Evolutionary conservation across 1,140 invertebrate genomes (phyloP).

Genomic region (Tetramorium parvispinum): DNA sequence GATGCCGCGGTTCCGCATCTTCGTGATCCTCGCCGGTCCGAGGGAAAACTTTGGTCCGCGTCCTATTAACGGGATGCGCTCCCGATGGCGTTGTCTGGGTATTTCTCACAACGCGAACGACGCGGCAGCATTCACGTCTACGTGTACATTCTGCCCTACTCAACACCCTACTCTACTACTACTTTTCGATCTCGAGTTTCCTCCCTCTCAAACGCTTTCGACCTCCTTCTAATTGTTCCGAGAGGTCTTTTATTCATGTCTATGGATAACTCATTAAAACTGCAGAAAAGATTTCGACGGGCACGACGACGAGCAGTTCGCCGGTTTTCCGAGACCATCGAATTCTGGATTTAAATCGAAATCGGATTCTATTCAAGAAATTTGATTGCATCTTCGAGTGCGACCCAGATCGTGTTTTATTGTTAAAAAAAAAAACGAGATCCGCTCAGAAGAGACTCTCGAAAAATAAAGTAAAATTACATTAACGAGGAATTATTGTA

Average conservation of each 20-base stretch:
- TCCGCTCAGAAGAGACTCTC: neutral
- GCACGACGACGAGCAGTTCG: slow-evolving; percentile 23
- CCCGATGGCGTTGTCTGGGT: slow-evolving; percentile 63
- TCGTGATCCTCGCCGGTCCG: neutral
- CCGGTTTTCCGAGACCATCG: neutral
- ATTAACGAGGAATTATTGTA: neutral
- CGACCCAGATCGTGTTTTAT: neutral
- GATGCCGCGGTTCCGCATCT: slow-evolving; percentile 39
- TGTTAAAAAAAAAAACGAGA: neutral
- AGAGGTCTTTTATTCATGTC: slow-evolving; percentile 57
- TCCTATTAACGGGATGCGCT: slow-evolving; percentile 67
- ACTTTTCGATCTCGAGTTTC: slow-evolving; percentile 11
- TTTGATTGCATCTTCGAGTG: slow-evolving; percentile 34
- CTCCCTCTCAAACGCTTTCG: neutral
- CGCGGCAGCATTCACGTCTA: slow-evolving; percentile 54
- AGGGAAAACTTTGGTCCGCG: slow-evolving; percentile 10
- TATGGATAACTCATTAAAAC: slow-evolving; percentile 73
- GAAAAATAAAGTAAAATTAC: neutral
- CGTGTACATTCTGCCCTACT: neutral
- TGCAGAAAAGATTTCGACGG: slow-evolving; percentile 32
- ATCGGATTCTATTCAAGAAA: slow-evolving; percentile 40
- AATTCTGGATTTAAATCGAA: slow-evolving; percentile 47
- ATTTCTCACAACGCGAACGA: slow-evolving; percentile 57
- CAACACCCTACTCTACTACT: neutral
- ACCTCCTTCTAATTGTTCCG: slow-evolving; percentile 54